These are phyloP conservation scores for Papilio machaon DNA, from an alignment of 1,140 invertebrate genomes.

Conservation along the genomic window DNA sequence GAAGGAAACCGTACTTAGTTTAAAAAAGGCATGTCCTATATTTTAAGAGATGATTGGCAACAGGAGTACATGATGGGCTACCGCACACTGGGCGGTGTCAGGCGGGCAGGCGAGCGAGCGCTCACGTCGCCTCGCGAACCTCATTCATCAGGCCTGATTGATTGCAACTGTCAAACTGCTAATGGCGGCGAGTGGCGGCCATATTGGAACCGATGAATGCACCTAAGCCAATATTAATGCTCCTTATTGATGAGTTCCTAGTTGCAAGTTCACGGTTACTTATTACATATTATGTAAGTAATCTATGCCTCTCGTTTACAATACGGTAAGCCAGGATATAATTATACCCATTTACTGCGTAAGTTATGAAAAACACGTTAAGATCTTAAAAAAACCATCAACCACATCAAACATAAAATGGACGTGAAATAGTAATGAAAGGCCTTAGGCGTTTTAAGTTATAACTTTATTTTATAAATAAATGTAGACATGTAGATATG, in stretches of 20 bases:
- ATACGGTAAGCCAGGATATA: constrained; percentile 53
- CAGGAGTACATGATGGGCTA: constrained; percentile 47
- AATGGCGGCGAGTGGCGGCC: constrained; percentile 75
- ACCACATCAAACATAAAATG: background rate
- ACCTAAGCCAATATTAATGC: constrained; percentile 77
- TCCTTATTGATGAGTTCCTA: constrained; percentile 70
- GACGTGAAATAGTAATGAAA: constrained; percentile 33
- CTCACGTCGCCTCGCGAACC: constrained; percentile 60
- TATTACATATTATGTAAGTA: constrained; percentile 72
- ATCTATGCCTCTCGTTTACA: constrained; percentile 61
- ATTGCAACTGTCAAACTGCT: constrained; percentile 78
- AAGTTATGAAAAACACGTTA: background rate
- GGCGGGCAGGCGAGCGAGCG: constrained; percentile 32
- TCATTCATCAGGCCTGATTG: constrained; percentile 78
- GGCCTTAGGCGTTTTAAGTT: constrained; percentile 37
- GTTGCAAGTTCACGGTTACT: constrained; percentile 73
- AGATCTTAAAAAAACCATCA: too few relatives aligned
- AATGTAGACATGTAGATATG: constrained; percentile 48
- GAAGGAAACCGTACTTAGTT: background rate
- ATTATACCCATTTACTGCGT: constrained; percentile 53
- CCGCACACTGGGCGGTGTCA: constrained; percentile 52
- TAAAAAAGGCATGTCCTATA: constrained; percentile 1
- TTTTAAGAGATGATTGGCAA: background rate
- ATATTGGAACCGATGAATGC: constrained; percentile 72
- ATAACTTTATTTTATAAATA: constrained; percentile 61